Base-by-base conservation (phyloP, 1,140 invertebrate genomes). In the Nixonia krombeini region DNA sequence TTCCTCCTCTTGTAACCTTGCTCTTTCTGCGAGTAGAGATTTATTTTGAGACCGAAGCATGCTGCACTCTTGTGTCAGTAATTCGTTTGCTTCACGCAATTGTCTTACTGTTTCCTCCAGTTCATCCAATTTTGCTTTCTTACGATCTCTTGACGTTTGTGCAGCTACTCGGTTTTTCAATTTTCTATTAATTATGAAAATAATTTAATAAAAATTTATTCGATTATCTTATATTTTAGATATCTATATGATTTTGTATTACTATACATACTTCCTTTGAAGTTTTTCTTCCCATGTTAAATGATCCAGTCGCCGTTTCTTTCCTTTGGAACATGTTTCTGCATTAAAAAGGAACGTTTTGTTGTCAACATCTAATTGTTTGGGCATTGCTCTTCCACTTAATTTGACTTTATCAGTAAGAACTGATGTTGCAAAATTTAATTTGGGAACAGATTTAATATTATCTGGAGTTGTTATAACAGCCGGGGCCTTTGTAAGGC, bases 71-170 rank as follows among this genome's bases (percentile, higher is more conserved):
- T 87, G 86, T 0, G 87, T 78, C 16, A 93, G 76, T n/a, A 85
- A 78, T 49, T 90, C 87, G 61, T 92, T 92, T 63, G 87, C 85
- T 23, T 90, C 87, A 53, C 87, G 87, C n/a, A 94, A 79, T 16
- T 86, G 76, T 57, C 88, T 86, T 4, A 94, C 88, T 29, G 89
- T 88, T 8, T 85, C 82, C 85, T 98, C 96, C 81, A 98, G 89
- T 70, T 96, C 92, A 56, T 93, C 91, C 88, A 98, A 91, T 78
- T 92, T 91, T 0, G 93, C 93, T 81, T 98, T 98, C 78, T 99
- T 99, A n/a, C 96, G 89, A 82, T 99, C 97, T 44, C 97, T 87
- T 0, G 97, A 98, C 29, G 94, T 97, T 82, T 99, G 97, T n/a
- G 97, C 97, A 26, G 97, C 97, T 9, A 98, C 95, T 73, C 97